Evolutionary conservation across 2,888 invertebrate species (phyloP), one percentile per base, ranked within the genome.

Genomic region (Orchesellides sinensis): DNA sequence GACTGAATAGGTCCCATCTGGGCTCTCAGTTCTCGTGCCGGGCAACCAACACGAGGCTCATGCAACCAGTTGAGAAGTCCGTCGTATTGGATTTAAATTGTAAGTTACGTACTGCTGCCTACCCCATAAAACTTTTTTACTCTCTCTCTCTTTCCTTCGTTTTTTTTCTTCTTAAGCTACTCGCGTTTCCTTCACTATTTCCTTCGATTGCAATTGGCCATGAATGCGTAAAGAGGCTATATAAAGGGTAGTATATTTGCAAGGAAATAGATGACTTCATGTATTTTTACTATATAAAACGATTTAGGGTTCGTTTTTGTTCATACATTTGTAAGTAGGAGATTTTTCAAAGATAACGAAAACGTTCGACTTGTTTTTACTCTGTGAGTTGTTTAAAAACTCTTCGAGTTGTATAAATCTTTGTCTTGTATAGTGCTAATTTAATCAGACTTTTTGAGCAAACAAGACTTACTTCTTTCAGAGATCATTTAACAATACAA

Each of bases 1-100:
- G 75, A 25, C 73, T 88, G 75, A 87, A 87, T 78, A 70, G 88
- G 17, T 84, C 85, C 70, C 87, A 88, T 84, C 83, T 88, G 70
- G 87, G 87, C 72, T 87, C 87, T 23, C 85, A 87, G 45, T 88
- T 88, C 66, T 85, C 88, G 35, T 88, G 88, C 73, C 84, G 84
- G 65, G 87, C 88, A 29, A 84, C 84, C 73, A 88, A 88, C 82
- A 88, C 88, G 4, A 69, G 86, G 47, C 86, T 88, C 52, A 85
- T 88, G 65, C 86, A 84, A 83, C 86, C 88, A 56, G 87, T 87
- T 68, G 88, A 87, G 73, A 87, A 82, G 81, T 82, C 86, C 59
- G 87, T 88, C 59, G 79, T 74, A 65, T 83, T 88, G 65, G 88
- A 88, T 84, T 81, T 88, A 65, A 86, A 85, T 84, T 81, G 88